Conservation (phyloP, 2,888 invertebrate genomes). For the Caenorhabditis imperialis region DNA sequence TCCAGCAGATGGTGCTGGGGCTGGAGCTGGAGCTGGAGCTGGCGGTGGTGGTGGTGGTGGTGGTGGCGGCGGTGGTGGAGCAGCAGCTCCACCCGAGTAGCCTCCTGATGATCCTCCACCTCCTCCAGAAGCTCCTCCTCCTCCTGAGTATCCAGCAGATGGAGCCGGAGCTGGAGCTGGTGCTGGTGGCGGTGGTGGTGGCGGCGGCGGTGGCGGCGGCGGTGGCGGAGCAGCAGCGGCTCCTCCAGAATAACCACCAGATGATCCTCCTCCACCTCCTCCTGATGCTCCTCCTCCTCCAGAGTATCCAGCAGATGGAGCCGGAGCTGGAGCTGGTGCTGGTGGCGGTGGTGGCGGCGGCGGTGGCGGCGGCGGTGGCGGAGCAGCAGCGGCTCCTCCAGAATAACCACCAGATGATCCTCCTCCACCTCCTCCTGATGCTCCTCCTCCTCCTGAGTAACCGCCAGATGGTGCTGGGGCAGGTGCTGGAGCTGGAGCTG, state of each 20-base stretch:
- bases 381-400: constrained; percentile 27
- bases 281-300: constrained; percentile 24
- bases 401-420: constrained; percentile 2
- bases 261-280: constrained; percentile 36
- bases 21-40: constrained; percentile 16
- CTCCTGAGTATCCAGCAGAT: constrained; percentile 22
- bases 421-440: constrained; percentile 16
- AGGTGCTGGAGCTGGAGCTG: constrained; percentile 15
- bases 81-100: constrained; percentile 1
- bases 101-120: constrained; percentile 23
- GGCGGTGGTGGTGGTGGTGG: constrained; percentile 1
- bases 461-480: constrained; percentile 22
- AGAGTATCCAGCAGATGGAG: constrained; percentile 28
- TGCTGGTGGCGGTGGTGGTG: constrained; percentile 28
- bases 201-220: constrained; percentile 19
- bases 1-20: neutral
- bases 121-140: constrained; percentile 20
- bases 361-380: constrained; percentile 24
- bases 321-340: constrained; percentile 30
- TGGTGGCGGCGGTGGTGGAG: constrained; percentile 1
- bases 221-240: constrained; percentile 36
- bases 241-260: constrained; percentile 8
- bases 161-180: constrained; percentile 33
- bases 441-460: constrained; percentile 18
- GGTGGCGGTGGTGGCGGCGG: constrained; percentile 17